Percentiles rank a stretch among this genome's conserved stretches.
Conservation (phyloP, 2,113 vertebrate species). For the Promerops cafer region DNA sequence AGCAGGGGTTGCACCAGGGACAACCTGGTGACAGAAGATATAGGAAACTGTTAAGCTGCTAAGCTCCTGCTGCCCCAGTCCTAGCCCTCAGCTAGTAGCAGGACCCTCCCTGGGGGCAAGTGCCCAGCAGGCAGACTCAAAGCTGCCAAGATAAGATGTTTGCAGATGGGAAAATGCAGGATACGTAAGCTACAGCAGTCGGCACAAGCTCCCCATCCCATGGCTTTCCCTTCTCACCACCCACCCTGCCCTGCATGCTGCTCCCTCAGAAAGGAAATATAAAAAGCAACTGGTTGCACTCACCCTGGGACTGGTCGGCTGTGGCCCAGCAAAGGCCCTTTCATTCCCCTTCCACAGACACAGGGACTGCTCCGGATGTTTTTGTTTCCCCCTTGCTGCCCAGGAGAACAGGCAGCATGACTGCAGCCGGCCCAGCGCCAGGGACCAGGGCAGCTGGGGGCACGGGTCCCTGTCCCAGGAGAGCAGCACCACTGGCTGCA, state of each 20-base stretch:
- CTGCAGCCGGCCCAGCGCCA: not conserved
- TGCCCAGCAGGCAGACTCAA: not conserved
- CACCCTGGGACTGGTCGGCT: not conserved
- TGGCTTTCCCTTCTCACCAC: not conserved
- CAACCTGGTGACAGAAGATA: not conserved
- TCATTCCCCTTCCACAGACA: slow-evolving; percentile 41
- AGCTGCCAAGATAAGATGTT: not conserved
- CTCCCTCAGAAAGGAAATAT: slow-evolving; percentile 35
- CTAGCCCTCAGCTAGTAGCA: not conserved
- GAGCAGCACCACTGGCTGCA: rapidly evolving
- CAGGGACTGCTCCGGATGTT: slow-evolving; percentile 27
- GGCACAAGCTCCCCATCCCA: not conserved
- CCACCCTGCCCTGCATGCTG: not conserved
- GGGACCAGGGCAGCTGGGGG: not conserved
- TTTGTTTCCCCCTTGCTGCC: not conserved
- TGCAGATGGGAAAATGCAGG: not conserved
- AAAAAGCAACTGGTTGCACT: not conserved
- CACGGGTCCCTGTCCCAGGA: not conserved
- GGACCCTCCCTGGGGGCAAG: not conserved
- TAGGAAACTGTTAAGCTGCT: not conserved
- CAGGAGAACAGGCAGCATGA: not conserved
- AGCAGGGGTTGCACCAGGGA: not conserved
- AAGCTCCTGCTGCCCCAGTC: not conserved
- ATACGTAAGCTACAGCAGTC: rapidly evolving
- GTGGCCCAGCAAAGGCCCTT: slow-evolving; percentile 17